Base-by-base conservation (phyloP, 2,888 invertebrate genomes). In the Stenurella melanura region DNA sequence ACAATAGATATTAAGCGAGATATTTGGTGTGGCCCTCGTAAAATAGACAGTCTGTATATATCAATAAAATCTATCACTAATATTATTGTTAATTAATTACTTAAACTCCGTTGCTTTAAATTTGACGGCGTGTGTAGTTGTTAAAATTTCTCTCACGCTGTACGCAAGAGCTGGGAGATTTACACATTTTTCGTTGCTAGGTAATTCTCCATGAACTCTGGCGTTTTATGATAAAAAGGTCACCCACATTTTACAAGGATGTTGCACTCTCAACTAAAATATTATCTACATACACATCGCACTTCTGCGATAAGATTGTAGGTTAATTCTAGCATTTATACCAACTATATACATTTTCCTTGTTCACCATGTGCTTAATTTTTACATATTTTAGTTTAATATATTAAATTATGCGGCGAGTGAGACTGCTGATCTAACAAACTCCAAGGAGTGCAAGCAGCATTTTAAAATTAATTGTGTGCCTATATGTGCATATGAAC, bases 161-260 rank as follows among this genome's bases (percentile, higher is more conserved):
- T 42, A 42, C 15, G 42, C 15, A 42, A 26, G 15, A 42, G 42
- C 15, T 12, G 42, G 1, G 11, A 42, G 15, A 12, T 12, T 42
- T 42, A 12, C 12, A 42, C 0, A 42, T 12, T 42, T 42, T 42
- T 50, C 50, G 50, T n/a, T 50, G n/a, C 42, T 50, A 50, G 50
- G 50, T 50, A 50, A n/a, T 50, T 50, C 15, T n/a, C n/a, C 12
- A 12, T 50, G 50, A 50, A 50, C 50, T n/a, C 50, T 50, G n/a
- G n/a, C 7, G 50, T 0, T 15, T 50, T 50, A 50, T 50, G 50
- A 50, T 50, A 50, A 50, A 50, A 50, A 50, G 50, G 50, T 50
- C 50, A 50, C 50, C 50, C n/a, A 50, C 50, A 50, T 50, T 5
- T 50, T 50, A 50, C n/a, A 50, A 50, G 50, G 50, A 50, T 50